These are phyloP conservation scores for Andrena camellia DNA, from an alignment of 2,888 invertebrate genomes.

Conservation along the genomic window DNA sequence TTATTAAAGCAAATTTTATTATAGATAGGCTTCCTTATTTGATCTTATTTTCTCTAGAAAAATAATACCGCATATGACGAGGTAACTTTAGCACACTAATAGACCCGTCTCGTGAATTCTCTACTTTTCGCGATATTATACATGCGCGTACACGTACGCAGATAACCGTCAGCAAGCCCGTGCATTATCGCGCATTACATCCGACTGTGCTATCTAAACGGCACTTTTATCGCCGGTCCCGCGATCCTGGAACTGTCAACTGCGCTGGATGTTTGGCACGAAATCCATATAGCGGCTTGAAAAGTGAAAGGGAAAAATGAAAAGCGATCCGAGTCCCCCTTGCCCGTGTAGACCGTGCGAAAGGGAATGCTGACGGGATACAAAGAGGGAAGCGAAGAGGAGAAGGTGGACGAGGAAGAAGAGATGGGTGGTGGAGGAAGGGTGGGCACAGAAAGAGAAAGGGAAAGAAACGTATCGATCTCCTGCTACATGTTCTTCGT, in stretches of 20 bases:
- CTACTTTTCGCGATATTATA: constrained; percentile 31
- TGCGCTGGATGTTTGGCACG: constrained; percentile 59
- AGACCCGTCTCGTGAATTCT: constrained; percentile 3
- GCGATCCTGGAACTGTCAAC: constrained; percentile 41
- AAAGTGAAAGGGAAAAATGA: constrained; percentile 69
- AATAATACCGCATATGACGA: neutral
- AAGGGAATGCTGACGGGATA: constrained; percentile 39
- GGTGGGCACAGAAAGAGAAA: constrained; percentile 57
- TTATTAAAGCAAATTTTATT: constrained; percentile 2
- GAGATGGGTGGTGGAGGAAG: constrained; percentile 19
- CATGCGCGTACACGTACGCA: neutral
- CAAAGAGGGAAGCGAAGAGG: constrained; percentile 44
- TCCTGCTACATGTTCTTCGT: constrained; percentile 65
- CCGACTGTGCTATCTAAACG: constrained; percentile 52
- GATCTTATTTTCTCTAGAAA: neutral
- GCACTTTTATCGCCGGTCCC: constrained; percentile 43
- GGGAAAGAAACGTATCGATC: constrained; percentile 73
- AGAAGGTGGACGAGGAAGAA: constrained; percentile 23
- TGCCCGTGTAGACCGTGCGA: constrained; percentile 29
- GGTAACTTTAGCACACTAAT: neutral
- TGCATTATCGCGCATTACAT: constrained; percentile 48
- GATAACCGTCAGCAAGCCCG: constrained; percentile 17
- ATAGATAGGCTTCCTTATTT: neutral
- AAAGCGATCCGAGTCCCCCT: constrained; percentile 52
- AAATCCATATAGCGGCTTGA: constrained; percentile 54